Conservation (phyloP, 2,888 invertebrate species). For the Microchrysa polita region DNA sequence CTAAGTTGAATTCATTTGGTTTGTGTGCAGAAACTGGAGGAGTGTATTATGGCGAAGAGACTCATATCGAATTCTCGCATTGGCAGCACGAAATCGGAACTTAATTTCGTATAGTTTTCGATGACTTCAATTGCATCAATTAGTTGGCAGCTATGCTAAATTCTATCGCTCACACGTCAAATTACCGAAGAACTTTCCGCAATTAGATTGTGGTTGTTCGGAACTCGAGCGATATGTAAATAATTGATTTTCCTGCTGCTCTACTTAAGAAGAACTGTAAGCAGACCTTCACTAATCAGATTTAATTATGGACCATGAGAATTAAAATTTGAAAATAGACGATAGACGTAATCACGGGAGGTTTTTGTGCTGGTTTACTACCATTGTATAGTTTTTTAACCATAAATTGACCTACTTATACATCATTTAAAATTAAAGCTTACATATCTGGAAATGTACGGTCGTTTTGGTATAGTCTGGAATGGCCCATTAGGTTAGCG, state of each 20-base stretch:
- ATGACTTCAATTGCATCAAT: slow-evolving; percentile 34
- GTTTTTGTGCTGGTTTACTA: too few species aligned
- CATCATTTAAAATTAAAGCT: too few species aligned
- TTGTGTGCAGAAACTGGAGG: not conserved
- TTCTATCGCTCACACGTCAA: slow-evolving; percentile 41
- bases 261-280: too few species aligned
- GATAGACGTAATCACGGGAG: too few species aligned
- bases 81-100: not conserved
- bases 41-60: not conserved
- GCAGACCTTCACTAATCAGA: too few species aligned
- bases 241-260: slow-evolving; percentile 39
- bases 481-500: too few species aligned
- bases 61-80: not conserved
- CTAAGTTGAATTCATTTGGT: not conserved
- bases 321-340: too few species aligned
- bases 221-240: slow-evolving; percentile 31
- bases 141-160: slow-evolving; percentile 33
- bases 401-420: too few species aligned
- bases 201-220: slow-evolving; percentile 22
- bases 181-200: slow-evolving; percentile 40
- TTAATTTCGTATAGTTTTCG: slow-evolving; percentile 33
- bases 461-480: too few species aligned
- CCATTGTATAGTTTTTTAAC: too few species aligned
- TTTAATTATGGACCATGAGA: too few species aligned
- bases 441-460: too few species aligned